Percentiles rank a stretch among this genome's conserved stretches.
phyloP scores from a whole-genome alignment of 2,113 vertebrate species.

The Petroica traversi region DNA sequence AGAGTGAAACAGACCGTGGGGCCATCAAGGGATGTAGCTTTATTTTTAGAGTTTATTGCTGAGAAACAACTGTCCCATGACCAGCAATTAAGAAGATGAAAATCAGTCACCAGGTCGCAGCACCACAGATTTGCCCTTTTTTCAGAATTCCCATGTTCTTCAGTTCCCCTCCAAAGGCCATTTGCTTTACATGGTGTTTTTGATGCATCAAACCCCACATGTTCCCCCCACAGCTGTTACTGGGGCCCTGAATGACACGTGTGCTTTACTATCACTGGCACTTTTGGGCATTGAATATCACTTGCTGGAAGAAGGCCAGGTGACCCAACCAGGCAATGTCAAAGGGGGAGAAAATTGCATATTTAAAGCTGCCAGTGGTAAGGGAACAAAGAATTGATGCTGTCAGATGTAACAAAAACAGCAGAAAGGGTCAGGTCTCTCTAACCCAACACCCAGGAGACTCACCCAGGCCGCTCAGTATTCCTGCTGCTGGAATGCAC shows the following conservation, averaged over 20 bases:
- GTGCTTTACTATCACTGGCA: not conserved
- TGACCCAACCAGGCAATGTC: not conserved
- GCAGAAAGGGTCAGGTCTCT: not conserved
- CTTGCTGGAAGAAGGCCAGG: not conserved
- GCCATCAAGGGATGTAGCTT: not conserved
- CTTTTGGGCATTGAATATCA: not conserved
- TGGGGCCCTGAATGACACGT: not conserved
- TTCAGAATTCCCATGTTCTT: not conserved
- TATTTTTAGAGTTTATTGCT: conserved; percentile 8
- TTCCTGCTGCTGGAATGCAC: conserved; percentile 88
- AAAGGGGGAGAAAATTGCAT: not conserved
- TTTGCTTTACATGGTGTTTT: not conserved
- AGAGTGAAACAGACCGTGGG: not conserved
- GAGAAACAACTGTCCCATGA: not conserved
- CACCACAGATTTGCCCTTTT: not conserved
- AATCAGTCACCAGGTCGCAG: not conserved
- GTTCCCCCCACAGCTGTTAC: not conserved
- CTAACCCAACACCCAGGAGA: not conserved
- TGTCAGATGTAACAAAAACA: not conserved
- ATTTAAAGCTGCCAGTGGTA: not conserved
- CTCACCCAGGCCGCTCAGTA: conserved; percentile 90
- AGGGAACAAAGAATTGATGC: not conserved
- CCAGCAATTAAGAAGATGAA: not conserved
- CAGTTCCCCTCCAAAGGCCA: not conserved
- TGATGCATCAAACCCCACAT: not conserved